A percentile compares a stretch with the other conserved stretches of the same genome.
Evolutionary conservation across 2,797 vertebrate species (phyloP).

Genomic region (Xyrichtys novacula): DNA sequence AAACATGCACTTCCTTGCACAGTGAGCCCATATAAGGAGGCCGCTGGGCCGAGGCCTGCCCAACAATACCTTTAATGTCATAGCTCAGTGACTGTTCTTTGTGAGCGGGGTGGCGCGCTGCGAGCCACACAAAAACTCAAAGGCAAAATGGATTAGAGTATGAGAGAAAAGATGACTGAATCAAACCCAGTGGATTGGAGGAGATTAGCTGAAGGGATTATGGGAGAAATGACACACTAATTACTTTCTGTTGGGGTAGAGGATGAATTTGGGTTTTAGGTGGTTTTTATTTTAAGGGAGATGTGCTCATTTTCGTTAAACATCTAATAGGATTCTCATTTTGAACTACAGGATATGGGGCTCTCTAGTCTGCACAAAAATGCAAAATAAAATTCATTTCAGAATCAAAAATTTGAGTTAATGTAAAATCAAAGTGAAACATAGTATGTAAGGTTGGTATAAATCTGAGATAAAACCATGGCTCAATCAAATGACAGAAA

Average conservation of each 20-base stretch:
- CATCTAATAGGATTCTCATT: constrained; percentile 9
- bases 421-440: no score
- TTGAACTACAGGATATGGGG: not conserved
- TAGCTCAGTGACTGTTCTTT: constrained; percentile 83
- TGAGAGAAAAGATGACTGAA: constrained; percentile 87
- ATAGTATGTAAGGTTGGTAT: no score
- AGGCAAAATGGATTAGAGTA: constrained; percentile 87
- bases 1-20: constrained; percentile 79
- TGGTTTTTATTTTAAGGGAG: constrained; percentile 31
- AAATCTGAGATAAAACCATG: no score
- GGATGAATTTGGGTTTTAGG: constrained; percentile 44
- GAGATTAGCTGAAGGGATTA: constrained; percentile 82
- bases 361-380: constrained; percentile 1
- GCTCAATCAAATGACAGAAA: no score
- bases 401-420: not conserved
- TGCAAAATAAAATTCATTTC: not conserved
- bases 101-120: constrained; percentile 72
- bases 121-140: constrained; percentile 84
- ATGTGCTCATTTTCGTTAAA: constrained; percentile 15
- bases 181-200: constrained; percentile 84
- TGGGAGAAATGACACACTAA: constrained; percentile 82
- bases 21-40: constrained; percentile 69
- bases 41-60: constrained; percentile 60
- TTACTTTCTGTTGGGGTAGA: constrained; percentile 74
- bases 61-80: constrained; percentile 88